A percentile compares a stretch with the other conserved stretches of the same genome.
Evolutionary conservation across 2,113 vertebrate species (phyloP).

Genomic region (Hemicordylus capensis): DNA sequence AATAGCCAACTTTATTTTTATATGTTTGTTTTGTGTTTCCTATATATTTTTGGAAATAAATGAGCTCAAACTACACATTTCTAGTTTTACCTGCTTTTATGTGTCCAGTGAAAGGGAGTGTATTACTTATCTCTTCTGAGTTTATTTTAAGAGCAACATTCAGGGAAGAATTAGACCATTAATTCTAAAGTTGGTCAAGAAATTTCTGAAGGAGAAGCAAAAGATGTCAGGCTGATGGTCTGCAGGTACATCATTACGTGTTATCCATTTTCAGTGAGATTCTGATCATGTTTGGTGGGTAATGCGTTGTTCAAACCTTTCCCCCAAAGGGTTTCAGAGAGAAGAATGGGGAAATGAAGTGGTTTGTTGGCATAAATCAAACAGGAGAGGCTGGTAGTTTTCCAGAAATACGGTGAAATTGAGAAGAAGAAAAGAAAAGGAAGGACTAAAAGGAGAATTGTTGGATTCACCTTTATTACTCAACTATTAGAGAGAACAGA

Average conservation of each 20-base stretch:
- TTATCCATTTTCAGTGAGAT: not conserved
- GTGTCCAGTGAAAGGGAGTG: not conserved
- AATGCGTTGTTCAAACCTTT: too few relatives aligned
- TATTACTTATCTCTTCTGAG: not conserved
- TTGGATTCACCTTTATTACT: too few relatives aligned
- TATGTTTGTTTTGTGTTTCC: constrained; percentile 1
- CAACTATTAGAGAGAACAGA: too few relatives aligned
- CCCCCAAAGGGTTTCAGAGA: too few relatives aligned
- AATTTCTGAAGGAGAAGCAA: not conserved
- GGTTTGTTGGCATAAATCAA: too few relatives aligned
- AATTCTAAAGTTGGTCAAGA: not conserved
- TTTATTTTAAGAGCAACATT: not conserved
- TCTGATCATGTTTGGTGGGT: too few relatives aligned
- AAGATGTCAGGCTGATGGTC: not conserved
- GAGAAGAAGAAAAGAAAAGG: too few relatives aligned
- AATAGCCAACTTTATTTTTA: not conserved
- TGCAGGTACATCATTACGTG: not conserved
- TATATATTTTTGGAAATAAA: not conserved
- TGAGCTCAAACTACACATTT: not conserved
- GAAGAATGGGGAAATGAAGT: too few relatives aligned
- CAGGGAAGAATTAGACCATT: not conserved
- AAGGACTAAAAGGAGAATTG: too few relatives aligned
- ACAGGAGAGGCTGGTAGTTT: too few relatives aligned
- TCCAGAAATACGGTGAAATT: too few relatives aligned
- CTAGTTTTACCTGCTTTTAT: not conserved